phyloP scores from a whole-genome alignment of 2,797 vertebrate species.

The Sorex maritimensis region DNA sequence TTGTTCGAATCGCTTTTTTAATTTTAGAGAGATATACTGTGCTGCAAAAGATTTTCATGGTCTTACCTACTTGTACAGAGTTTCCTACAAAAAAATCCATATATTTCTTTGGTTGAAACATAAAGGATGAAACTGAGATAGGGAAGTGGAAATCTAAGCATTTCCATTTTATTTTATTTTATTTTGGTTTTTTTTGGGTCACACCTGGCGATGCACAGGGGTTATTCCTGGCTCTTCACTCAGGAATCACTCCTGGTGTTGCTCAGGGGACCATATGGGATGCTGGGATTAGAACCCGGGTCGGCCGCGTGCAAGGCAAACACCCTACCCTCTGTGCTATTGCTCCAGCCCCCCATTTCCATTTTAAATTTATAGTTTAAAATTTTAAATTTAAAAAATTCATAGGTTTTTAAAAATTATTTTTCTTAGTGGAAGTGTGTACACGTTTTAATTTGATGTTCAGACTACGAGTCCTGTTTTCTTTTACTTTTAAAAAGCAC shows the following conservation, averaged over 20 bases:
- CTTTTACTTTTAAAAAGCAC: slow-evolving; percentile 51
- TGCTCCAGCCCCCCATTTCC: too few relatives aligned
- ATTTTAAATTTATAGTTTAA: neutral
- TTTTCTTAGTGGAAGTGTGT: slow-evolving; percentile 19
- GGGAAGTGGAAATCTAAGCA: slow-evolving; percentile 24
- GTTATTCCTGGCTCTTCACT: too few relatives aligned
- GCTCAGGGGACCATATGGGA: too few relatives aligned
- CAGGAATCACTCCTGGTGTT: too few relatives aligned
- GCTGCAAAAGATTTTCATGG: slow-evolving; percentile 52
- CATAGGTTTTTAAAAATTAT: neutral
- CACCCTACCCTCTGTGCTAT: too few relatives aligned
- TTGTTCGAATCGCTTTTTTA: slow-evolving; percentile 64
- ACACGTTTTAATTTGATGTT: neutral
- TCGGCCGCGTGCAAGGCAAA: too few relatives aligned
- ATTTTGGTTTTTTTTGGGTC: too few relatives aligned
- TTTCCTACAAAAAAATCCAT: slow-evolving; percentile 17
- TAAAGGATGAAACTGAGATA: slow-evolving; percentile 34
- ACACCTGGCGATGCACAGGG: too few relatives aligned
- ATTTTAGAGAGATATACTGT: neutral
- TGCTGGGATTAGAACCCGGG: too few relatives aligned
- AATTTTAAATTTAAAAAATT: neutral
- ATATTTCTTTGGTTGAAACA: slow-evolving; percentile 28
- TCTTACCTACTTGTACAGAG: neutral
- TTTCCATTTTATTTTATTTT: neutral
- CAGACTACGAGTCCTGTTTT: neutral